Evolutionary conservation across 2,113 vertebrate species (phyloP), one percentile per base, ranked within the genome.

Genomic region (Phocoena sinus): DNA sequence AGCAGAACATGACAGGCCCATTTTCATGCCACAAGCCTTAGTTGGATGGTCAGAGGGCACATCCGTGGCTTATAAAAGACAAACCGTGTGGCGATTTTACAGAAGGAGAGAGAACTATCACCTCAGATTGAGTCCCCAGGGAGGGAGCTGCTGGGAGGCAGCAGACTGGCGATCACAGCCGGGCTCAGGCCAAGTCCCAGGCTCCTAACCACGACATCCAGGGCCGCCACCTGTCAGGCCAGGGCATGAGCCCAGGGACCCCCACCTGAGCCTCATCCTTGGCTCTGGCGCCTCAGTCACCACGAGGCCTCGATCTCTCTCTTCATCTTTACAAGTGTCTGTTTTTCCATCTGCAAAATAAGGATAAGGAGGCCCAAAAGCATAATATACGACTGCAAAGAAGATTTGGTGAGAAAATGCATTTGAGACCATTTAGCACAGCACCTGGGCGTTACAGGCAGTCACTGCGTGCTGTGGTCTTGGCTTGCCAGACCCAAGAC

Each of bases 41-140:
- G 92, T 50, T 94, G 94, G 70, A 56, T 85, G 88, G 70, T 94
- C 90, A 95, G 73, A 73, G 89, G 77, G 31, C 79, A 95, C 50
- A 56, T 60, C 71, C 85, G 44, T 47, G 58, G 60, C 79, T 89
- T 94, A 13, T 92, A 26, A 80, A 74, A 74, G 87, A 56, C 28
- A 76, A 70, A 63, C 0, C 3, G 20, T 7, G 0, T 25, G 21
- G 58, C 41, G 23, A 14, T 68, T 50, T 33, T 60, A 28, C 18
- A 18, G 77, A 91, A 50, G 79, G n/a, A 65, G 38, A 17, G 80
- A 33, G 50, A 63, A 63, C 33, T 12, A 53, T 67, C 2, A 41
- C 47, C 50, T 89, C 33, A 58, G n/a, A 56, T 15, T 1, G 38
- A 18, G 67, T 65, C 56, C 83, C 33, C 14, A 3, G 53, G 53